Evolutionary conservation across 2,888 invertebrate genomes (phyloP), one percentile per base, ranked within the genome.

Genomic region (Macropis europaea): DNA sequence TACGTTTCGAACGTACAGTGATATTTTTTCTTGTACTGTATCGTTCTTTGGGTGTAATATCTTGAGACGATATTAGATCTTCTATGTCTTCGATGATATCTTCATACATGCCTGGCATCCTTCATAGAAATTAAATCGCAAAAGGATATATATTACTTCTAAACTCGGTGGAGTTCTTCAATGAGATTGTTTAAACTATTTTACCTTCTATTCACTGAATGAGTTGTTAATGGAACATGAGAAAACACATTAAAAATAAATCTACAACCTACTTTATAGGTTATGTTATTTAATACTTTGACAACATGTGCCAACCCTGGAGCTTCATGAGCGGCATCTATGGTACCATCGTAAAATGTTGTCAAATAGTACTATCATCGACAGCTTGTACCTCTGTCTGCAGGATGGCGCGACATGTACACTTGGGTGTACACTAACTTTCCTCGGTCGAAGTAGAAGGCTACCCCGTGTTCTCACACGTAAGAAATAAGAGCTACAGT

Each of bases 41-140:
- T 76, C 95, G 91, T 81, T 95, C 94, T 85, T 95, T 95, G 0
- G 96, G 95, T 32, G 94, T 94, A 26, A 96, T 93, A 86, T 96
- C 95, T 81, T 96, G 94, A 0, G 95, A 92, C 22, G 94, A 94
- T 90, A 96, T 95, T 82, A 96, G 91, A 91, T 96, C 96, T 90
- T 96, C 96, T 72, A 96, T 96, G 90, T 96, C 96, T 62, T 94
- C 95, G 77, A 96, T 94, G 93, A 79, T 79, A 3, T 95, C 95
- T 82, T 91, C 91, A 87, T 94, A 93, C 68, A 91, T 92, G 78
- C 91, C 90, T 83, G 92, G 91, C 93, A 93, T 93, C 86, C 60
- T 79, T 59, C 5, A 6, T 0, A 22, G n/a, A 22, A 30, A 7
- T 19, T 11, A 6, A 40, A 5, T 36, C 38, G 36, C 36, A 50